Base-by-base conservation (phyloP, 2,113 vertebrate species). In the Chamaetylas fuelleborni region DNA sequence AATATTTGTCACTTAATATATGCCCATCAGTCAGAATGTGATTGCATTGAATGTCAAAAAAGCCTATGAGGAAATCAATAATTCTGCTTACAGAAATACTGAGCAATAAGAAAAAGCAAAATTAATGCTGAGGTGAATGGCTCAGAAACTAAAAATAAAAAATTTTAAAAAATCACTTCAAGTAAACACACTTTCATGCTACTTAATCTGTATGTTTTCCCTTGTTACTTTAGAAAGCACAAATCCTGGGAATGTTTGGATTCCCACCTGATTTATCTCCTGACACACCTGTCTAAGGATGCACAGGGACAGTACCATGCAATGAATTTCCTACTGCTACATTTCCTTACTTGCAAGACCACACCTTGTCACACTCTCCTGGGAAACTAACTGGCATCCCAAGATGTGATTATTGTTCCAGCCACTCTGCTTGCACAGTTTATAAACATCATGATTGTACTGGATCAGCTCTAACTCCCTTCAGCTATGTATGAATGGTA, bases 281-380 rank as follows among this genome's bases (percentile, higher is more conserved):
- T 6, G 5, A n/a, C 22, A 36, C 1, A 11, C 9, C 42, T 20
- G 33, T 3, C 58, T 72, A 0, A 0, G 69, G 36, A 70, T 48
- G 38, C 3, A 3, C 54, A 29, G 0, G 3, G 45, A 15, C 29
- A 47, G 11, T 5, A 14, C 25, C 16, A 18, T 1, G 31, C 50
- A 36, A 19, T 9, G 6, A 28, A 17, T 36, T 53, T 43, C 58
- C 72, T 42, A 25, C 48, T 43, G 45, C 28, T 34, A 4, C 11
- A 34, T 38, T 58, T 76, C 47, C 34, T 66, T 36, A 33, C 51
- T 56, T 45, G 25, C 47, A 19, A 76, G 28, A 31, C 15, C n/a
- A 19, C 33, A 58, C 40, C 66, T 79, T 57, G 19, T 34, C 66
- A 62, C 15, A 3, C 19, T n/a, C 9, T 83, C 26, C 40, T 69